phyloP scores from a whole-genome alignment of 2,797 vertebrate genomes.

The Macroramphosus scolopax region DNA sequence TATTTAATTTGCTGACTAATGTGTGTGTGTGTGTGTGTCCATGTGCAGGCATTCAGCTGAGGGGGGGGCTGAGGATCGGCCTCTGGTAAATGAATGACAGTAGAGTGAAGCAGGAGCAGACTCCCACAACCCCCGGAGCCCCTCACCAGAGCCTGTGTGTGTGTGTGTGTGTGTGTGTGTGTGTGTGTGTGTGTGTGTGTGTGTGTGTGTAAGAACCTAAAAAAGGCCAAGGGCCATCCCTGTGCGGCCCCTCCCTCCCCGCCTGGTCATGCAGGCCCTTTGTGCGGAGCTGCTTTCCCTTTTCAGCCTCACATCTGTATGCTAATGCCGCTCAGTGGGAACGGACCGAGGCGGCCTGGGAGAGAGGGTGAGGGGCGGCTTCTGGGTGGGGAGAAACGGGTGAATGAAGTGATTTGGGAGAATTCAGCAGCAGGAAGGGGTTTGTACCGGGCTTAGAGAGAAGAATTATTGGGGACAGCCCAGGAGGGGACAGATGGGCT shows the following conservation, averaged over 20 bases:
- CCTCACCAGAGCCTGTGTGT: slow-evolving; percentile 38
- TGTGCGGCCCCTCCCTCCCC: slow-evolving; percentile 41
- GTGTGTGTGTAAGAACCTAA: slow-evolving; percentile 31
- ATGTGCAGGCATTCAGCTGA: too few relatives aligned
- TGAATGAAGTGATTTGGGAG: slow-evolving; percentile 40
- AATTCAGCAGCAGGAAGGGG: slow-evolving; percentile 37
- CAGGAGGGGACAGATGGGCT: slow-evolving; percentile 3
- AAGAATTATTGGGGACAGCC: slow-evolving; percentile 18
- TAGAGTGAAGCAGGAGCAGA: slow-evolving; percentile 38
- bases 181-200: slow-evolving; percentile 8
- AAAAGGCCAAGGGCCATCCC: slow-evolving; percentile 64
- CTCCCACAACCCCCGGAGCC: slow-evolving; percentile 53
- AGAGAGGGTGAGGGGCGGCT: slow-evolving; percentile 51
- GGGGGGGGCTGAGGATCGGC: slow-evolving; percentile 54
- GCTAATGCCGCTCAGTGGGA: slow-evolving; percentile 74
- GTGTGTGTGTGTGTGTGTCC: slow-evolving; percentile 44
- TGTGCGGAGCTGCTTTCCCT: slow-evolving; percentile 64
- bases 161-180: slow-evolving; percentile 15
- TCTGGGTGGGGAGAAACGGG: slow-evolving; percentile 7
- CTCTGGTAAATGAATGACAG: slow-evolving; percentile 58
- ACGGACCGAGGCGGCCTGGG: slow-evolving; percentile 52
- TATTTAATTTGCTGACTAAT: too few relatives aligned
- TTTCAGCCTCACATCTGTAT: slow-evolving; percentile 83
- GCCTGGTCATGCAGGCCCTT: slow-evolving; percentile 58
- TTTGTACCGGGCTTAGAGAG: slow-evolving; percentile 9